These are phyloP conservation scores for Mesembrinibis cayennensis DNA, from an alignment of 2,113 vertebrate genomes.

Conservation along the genomic window DNA sequence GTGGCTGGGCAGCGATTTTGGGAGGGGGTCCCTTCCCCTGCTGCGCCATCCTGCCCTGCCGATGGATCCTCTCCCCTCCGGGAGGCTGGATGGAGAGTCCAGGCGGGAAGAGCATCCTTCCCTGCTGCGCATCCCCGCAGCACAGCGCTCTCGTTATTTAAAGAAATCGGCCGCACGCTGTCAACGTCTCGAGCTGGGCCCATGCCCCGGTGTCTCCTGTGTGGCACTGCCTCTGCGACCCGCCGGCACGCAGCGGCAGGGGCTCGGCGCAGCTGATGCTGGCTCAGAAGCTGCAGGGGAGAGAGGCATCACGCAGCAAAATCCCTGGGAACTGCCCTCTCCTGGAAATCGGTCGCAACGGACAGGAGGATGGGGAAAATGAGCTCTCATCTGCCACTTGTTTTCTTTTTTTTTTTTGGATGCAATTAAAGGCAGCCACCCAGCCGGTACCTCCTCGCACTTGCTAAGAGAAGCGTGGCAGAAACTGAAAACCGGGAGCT, in stretches of 20 bases:
- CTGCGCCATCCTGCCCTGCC: not conserved
- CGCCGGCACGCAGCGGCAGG: fast-evolving
- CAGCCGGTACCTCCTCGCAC: not conserved
- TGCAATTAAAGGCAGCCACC: slow-evolving; percentile 36
- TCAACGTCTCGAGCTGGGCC: not conserved
- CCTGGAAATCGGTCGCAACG: not conserved
- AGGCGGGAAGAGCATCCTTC: not conserved
- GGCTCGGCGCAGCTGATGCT: not conserved
- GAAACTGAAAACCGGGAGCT: not conserved
- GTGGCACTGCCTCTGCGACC: not conserved
- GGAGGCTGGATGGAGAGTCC: not conserved
- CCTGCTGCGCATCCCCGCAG: not conserved
- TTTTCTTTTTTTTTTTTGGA: not conserved
- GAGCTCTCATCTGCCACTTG: slow-evolving; percentile 2
- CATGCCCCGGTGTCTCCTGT: fast-evolving
- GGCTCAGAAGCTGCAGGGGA: not conserved
- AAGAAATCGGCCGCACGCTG: not conserved
- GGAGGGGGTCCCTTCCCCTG: too few relatives aligned
- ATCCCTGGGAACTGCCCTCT: not conserved
- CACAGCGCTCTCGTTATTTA: not conserved
- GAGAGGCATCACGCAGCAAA: not conserved
- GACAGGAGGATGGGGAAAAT: not conserved
- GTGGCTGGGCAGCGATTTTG: not conserved
- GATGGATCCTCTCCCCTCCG: not conserved
- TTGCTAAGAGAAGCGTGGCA: slow-evolving; percentile 19